Percentiles rank a stretch among this genome's conserved stretches.
These are phyloP conservation scores for Diachasmimorpha longicaudata DNA, from an alignment of 1,140 invertebrate species.

Conservation along the genomic window DNA sequence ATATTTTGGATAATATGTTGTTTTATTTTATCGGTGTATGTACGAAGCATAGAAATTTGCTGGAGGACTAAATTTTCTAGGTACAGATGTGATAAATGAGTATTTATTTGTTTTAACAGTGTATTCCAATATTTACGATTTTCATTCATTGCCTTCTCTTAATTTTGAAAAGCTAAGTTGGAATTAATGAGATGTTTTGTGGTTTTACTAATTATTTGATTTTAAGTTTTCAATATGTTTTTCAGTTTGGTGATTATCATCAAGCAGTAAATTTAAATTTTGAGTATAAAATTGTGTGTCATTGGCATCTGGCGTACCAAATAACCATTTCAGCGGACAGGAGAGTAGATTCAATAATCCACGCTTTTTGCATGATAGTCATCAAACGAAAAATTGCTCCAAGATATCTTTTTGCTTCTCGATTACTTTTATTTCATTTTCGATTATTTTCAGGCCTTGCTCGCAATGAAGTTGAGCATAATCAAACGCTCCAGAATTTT, in stretches of 20 bases:
- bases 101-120: neutral
- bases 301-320: slow-evolving; percentile 42
- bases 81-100: neutral
- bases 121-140: slow-evolving; percentile 30
- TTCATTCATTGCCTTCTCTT: slow-evolving; percentile 31
- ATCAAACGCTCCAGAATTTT: neutral
- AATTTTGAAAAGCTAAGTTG: slow-evolving; percentile 24
- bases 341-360: slow-evolving; percentile 41
- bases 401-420: slow-evolving; percentile 29
- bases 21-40: slow-evolving; percentile 30
- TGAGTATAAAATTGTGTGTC: slow-evolving; percentile 40
- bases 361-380: slow-evolving; percentile 23
- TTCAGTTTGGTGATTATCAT: slow-evolving; percentile 29
- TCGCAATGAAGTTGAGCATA: slow-evolving; percentile 20
- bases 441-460: slow-evolving; percentile 4
- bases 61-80: neutral
- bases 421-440: slow-evolving; percentile 19
- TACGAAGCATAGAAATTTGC: slow-evolving; percentile 23
- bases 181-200: slow-evolving; percentile 30
- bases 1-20: slow-evolving; percentile 39
- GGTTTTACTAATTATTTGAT: slow-evolving; percentile 25
- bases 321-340: slow-evolving; percentile 44
- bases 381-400: slow-evolving; percentile 27
- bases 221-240: slow-evolving; percentile 30
- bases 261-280: slow-evolving; percentile 31